Percentiles rank a stretch among this genome's conserved stretches.
phyloP scores from a whole-genome alignment of 2,113 vertebrate species.

The Pteruthius melanotis region DNA sequence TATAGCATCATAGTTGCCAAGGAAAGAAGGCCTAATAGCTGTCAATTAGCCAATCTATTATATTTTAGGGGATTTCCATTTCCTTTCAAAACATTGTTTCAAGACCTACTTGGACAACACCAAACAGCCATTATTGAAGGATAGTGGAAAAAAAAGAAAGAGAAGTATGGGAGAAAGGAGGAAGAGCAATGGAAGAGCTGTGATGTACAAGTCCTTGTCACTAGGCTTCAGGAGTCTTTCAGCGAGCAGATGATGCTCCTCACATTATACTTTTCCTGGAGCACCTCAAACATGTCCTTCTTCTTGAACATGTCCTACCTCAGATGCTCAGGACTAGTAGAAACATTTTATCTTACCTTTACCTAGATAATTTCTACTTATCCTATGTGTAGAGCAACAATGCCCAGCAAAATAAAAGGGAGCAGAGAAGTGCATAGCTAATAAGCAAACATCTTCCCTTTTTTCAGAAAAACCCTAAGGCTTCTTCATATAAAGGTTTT shows the following conservation, averaged over 20 bases:
- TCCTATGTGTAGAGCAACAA: background rate
- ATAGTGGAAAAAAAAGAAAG: background rate
- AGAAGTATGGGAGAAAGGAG: background rate
- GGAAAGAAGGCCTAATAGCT: background rate
- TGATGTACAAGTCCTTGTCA: background rate
- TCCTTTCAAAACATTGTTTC: background rate
- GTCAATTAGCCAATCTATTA: background rate
- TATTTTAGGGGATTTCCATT: background rate
- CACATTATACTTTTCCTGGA: background rate
- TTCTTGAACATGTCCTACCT: background rate
- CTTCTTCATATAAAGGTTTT: background rate
- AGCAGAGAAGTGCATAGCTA: background rate
- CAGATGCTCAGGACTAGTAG: background rate
- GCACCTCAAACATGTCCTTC: background rate
- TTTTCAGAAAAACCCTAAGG: background rate
- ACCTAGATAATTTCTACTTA: background rate
- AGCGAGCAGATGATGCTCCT: background rate
- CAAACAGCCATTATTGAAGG: background rate
- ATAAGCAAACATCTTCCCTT: background rate
- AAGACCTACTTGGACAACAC: background rate
- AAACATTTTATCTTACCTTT: background rate
- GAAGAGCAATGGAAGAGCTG: background rate
- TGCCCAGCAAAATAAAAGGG: background rate
- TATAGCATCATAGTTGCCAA: background rate
- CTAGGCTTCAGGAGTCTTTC: background rate